phyloP scores from a whole-genome alignment of 2,888 invertebrate genomes.

The Serripes groenlandicus region DNA sequence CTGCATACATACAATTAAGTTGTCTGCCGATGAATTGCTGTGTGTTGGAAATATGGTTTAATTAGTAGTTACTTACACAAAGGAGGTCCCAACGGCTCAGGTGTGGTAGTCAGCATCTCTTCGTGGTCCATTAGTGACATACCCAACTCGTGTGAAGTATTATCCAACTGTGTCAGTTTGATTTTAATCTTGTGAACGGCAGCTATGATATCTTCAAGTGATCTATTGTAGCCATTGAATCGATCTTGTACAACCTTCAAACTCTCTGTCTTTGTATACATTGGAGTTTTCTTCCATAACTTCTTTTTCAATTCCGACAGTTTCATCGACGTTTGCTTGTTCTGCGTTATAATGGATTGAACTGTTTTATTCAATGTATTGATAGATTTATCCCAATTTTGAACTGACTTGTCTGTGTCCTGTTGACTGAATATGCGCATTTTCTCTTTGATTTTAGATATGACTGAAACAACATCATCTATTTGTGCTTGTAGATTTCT shows the following conservation, averaged over 20 bases:
- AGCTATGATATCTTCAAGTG: conserved; percentile 46
- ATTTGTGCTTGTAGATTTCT: conserved; percentile 34
- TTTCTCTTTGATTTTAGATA: conserved; percentile 58
- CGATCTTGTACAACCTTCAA: conserved; percentile 32
- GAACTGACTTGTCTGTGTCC: conserved; percentile 49
- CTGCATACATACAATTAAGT: no score
- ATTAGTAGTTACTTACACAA: conserved; percentile 65
- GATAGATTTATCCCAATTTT: conserved; percentile 46
- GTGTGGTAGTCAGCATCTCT: conserved; percentile 58
- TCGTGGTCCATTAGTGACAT: conserved; percentile 46
- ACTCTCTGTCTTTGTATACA: conserved; percentile 49
- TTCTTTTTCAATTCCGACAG: conserved; percentile 36
- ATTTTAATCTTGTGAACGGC: conserved; percentile 40
- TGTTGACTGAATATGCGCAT: conserved; percentile 51
- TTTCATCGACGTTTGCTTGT: conserved; percentile 19
- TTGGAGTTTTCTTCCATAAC: conserved; percentile 36
- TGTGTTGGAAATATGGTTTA: no score
- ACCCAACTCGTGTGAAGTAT: conserved; percentile 10
- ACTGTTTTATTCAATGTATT: conserved; percentile 43
- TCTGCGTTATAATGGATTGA: conserved; percentile 14
- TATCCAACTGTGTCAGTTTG: conserved; percentile 32
- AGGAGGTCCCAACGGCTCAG: conserved; percentile 61
- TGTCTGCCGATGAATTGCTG: no score
- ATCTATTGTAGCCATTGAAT: conserved; percentile 46
- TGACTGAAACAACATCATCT: conserved; percentile 26